Base-by-base conservation (phyloP, 1,140 invertebrate genomes). In the Paramacrobiotus metropolitanus region DNA sequence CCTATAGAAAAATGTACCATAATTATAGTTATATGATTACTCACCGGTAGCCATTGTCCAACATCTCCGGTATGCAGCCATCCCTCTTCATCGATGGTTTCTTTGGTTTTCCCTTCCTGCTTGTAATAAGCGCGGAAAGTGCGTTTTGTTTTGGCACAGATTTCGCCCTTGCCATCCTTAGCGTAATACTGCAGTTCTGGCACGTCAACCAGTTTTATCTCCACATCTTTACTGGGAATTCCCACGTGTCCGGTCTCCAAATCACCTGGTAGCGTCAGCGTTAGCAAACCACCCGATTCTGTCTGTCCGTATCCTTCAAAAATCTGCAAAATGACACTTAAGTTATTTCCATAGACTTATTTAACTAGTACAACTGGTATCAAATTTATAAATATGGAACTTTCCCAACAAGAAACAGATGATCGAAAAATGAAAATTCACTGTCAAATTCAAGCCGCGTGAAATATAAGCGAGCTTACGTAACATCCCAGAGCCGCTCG, bases 11-110 rank as follows among this genome's bases (percentile, higher is more conserved):
- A n/a, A n/a, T n/a, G 34, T 9, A 40, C n/a, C 9, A 40, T 20
- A 21, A 45, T 21, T 34, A 21, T 31, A 2, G 40, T 4, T 66
- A 72, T 76, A 55, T 77, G 65, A 18, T 70, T 70, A 20, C 77
- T 75, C 65, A 71, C 71, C 67, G 75, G 68, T 44, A 63, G 63
- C 70, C 70, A 71, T 30, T 65, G 61, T n/a, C 70, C 70, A 64
- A 71, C 68, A 62, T 71, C 70, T n/a, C 70, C 70, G 15, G 70
- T 71, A 63, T 73, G 71, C 21, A 71, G 63, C 70, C 70, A 71
- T 29, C 71, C 76, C 61, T 78, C 75, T 1, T 65, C 62, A 62
- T 78, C 76, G 2, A 77, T 30, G 3, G 68, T 66, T 64, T 76
- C 73, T 18, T 65, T 65, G 2, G 76, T 77, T 60, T 72, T 72